Conservation (phyloP, 2,113 vertebrate species). For the Burhinus bistriatus region DNA sequence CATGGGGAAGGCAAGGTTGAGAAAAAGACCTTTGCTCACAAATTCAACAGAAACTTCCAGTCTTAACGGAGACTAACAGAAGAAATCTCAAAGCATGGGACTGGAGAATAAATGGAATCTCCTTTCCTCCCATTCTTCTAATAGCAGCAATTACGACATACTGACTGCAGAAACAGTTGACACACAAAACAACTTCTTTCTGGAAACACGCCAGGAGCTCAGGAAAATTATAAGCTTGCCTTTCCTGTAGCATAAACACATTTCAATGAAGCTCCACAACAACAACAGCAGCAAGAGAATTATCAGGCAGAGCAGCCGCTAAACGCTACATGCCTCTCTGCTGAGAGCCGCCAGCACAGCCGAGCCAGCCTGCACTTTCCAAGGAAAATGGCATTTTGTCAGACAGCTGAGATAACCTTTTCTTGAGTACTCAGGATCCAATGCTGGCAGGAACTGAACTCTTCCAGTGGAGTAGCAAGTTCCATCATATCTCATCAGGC, state of each 20-base stretch:
- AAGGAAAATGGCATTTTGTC: not conserved
- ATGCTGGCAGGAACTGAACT: not conserved
- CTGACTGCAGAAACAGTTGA: not conserved
- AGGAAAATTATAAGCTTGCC: not conserved
- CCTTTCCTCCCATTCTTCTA: not conserved
- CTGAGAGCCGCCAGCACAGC: not conserved
- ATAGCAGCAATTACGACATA: not conserved
- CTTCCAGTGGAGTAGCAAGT: not conserved
- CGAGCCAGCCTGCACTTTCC: not conserved
- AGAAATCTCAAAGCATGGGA: not conserved
- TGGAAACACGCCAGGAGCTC: not conserved
- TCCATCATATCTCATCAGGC: not conserved
- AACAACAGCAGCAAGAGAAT: not conserved
- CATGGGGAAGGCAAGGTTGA: not conserved
- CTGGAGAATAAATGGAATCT: not conserved
- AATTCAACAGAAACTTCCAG: not conserved
- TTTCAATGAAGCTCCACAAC: not conserved
- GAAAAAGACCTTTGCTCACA: not conserved
- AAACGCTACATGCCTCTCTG: not conserved
- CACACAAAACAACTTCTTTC: not conserved
- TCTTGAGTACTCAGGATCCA: not conserved
- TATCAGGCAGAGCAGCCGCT: not conserved
- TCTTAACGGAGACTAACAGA: not conserved
- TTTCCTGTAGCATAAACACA: conserved; percentile 23
- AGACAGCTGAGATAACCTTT: not conserved